Base-by-base conservation (phyloP, 2,888 invertebrate species). In the Carterocephalus palaemon region DNA sequence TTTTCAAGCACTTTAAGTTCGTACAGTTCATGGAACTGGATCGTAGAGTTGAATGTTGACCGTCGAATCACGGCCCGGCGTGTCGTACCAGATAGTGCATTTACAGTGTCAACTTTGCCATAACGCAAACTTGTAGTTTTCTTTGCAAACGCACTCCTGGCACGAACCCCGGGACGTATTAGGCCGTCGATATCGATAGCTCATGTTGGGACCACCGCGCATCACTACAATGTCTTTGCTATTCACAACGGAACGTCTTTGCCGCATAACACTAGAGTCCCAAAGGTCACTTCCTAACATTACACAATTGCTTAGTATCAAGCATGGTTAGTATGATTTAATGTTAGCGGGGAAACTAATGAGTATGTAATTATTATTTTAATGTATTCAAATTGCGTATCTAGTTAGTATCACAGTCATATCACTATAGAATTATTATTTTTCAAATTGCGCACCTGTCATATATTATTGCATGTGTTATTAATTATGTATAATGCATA, bases 61-160 rank as follows among this genome's bases (percentile, higher is more conserved):
- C 82, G 84, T 70, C 64, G 85, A 70, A 70, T 75, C 70, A 88
- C 90, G 86, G 88, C 83, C 89, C 90, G 92, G 94, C 91, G 93
- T 95, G 95, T 95, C 96, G 97, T 97, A 97, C 97, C 96, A 97
- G 96, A 97, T 96, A 96, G 97, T 97, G 97, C 97, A 97, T 97
- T 97, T 97, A 97, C 97, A 97, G 92, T 89, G 88, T 90, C 82
- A 85, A 80, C 71, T 79, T 82, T 84, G 85, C 83, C 59, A 67
- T 67, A 78, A 77, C 73, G 82, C 82, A 82, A 86, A 79, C 68
- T 75, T 75, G 82, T 71, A 69, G 71, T 73, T 85, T 80, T 85
- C 88, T 88, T 89, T 96, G 96, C 95, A 97, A 96, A 97, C 95
- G 95, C 97, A 95, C 95, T 92, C 93, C 97, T 97, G 97, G 95